These are phyloP conservation scores for Anarsia innoxiella DNA, from an alignment of 2,888 invertebrate species.

Conservation along the genomic window DNA sequence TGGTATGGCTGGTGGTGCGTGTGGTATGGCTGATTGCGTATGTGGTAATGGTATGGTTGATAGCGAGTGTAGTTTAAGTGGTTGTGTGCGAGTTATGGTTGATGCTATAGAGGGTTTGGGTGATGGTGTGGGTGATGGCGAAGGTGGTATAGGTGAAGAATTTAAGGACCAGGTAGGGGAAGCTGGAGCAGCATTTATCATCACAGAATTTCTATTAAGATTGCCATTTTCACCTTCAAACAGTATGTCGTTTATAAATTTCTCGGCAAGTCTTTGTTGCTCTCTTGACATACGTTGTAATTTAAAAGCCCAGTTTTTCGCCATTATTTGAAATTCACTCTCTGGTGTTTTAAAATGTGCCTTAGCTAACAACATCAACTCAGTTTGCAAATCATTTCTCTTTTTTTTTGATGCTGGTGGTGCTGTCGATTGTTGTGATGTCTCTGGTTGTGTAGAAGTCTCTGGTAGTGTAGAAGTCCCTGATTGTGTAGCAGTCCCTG, in stretches of 20 bases:
- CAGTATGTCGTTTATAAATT: slow-evolving; percentile 12
- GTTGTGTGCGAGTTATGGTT: background rate
- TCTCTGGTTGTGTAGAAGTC: too few relatives aligned
- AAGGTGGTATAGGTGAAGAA: background rate
- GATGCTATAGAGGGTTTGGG: too few relatives aligned
- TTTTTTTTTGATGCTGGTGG: too few relatives aligned
- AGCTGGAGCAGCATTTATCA: background rate
- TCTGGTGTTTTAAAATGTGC: too few relatives aligned
- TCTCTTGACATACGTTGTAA: too few relatives aligned
- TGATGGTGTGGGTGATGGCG: background rate
- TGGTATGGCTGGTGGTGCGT: background rate
- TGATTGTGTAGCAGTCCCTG: too few relatives aligned
- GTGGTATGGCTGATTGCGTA: background rate
- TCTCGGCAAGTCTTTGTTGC: slow-evolving; percentile 9
- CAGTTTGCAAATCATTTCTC: too few relatives aligned
- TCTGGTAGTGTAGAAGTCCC: too few relatives aligned
- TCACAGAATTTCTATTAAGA: slow-evolving; percentile 10
- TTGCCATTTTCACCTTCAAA: slow-evolving; percentile 12
- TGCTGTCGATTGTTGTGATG: too few relatives aligned
- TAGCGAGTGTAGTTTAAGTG: background rate
- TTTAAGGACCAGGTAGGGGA: background rate
- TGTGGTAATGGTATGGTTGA: background rate
- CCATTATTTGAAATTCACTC: too few relatives aligned
- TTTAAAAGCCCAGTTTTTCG: too few relatives aligned
- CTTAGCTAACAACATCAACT: too few relatives aligned